Evolutionary conservation across 1,140 invertebrate genomes (phyloP), one percentile per base, ranked within the genome.

Genomic region (Psix sp.): DNA sequence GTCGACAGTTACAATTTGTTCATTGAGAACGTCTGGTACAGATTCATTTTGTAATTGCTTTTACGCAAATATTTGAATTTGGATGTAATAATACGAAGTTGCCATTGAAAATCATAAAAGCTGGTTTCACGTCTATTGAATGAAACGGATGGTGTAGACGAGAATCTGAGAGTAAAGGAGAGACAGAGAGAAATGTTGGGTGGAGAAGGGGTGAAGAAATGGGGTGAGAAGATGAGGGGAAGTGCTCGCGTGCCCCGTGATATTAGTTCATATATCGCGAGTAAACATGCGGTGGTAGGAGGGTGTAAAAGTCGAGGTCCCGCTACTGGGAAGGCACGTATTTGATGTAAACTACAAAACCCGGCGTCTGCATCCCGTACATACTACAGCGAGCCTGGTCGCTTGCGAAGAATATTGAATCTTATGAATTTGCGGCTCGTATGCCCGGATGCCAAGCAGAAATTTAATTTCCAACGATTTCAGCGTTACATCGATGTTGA

Each of bases 391-490:
- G 68, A 68, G 40, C 15, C 31, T 59, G 70, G 68, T 82, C 77
- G 76, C 75, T 82, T 66, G 74, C 76, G 66, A 76, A 77, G 75
- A 78, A 83, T 82, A 83, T 83, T 83, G 82, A 83, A 83, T 83
- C 82, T 83, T 83, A 82, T 82, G 80, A 83, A 83, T 83, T 80
- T 78, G 77, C 76, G 79, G 77, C 71, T 77, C 59, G 49, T 73
- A 68, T 62, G 71, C 71, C 67, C 60, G 66, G 70, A 70, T 72
- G 57, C 66, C 59, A 72, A 48, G 62, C 65, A 78, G 77, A 83
- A 83, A 82, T 81, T 82, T 80, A 80, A 82, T 83, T 83, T 80
- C 74, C 73, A 74, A 74, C 80, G 74, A 81, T 79, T 81, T 77
- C 71, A 51, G 48, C 56, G 17, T 62, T 62, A 70, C 48, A 70